These are phyloP conservation scores for Pyrrhosoma nymphula DNA, from an alignment of 2,888 invertebrate genomes.

Conservation along the genomic window DNA sequence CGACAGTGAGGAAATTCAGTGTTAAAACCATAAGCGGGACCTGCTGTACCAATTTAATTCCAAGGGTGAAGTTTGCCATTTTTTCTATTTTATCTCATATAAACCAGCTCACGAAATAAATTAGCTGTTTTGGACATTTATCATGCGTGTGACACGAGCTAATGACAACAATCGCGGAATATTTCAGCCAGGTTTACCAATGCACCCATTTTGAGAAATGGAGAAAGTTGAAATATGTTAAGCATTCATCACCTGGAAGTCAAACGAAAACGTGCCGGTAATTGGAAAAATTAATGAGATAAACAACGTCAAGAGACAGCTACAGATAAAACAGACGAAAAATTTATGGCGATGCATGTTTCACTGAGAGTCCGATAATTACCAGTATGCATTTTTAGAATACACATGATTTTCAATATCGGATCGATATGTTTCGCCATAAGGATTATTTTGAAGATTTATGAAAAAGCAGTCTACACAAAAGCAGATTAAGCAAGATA, in stretches of 20 bases:
- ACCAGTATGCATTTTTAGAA: neutral
- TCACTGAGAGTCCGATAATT: neutral
- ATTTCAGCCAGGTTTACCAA: neutral
- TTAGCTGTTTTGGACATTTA: neutral
- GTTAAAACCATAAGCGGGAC: no score
- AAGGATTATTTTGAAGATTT: neutral
- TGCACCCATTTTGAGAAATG: neutral
- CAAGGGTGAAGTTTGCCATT: neutral
- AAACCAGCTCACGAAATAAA: neutral
- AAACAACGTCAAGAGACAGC: neutral
- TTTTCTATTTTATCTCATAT: neutral
- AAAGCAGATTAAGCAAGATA: no score
- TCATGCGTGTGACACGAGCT: neutral
- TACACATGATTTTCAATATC: neutral
- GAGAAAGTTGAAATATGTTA: neutral
- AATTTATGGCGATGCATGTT: neutral
- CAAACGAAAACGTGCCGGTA: neutral
- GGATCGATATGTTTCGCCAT: neutral
- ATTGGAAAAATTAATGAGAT: slow-evolving; percentile 30
- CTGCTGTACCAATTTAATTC: neutral
- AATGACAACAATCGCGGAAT: neutral
- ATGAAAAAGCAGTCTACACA: neutral
- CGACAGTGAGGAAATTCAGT: no score
- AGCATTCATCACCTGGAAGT: neutral
- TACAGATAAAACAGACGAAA: neutral